These are phyloP conservation scores for Ahaetulla prasina DNA, from an alignment of 2,113 vertebrate species.

Conservation along the genomic window DNA sequence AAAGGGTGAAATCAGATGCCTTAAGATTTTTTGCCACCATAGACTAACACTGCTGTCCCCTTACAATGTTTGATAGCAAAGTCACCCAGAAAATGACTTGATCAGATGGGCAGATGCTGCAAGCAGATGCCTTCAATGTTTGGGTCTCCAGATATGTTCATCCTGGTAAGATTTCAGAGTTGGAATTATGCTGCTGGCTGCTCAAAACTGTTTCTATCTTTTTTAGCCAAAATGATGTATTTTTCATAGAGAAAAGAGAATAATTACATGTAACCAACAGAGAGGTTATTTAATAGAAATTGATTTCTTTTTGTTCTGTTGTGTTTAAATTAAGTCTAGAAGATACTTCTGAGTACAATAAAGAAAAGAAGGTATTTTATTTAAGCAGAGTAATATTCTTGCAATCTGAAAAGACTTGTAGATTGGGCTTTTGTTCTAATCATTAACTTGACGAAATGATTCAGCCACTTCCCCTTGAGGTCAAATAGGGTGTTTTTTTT, in stretches of 20 bases:
- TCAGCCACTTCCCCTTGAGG: constrained; percentile 31
- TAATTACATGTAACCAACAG: constrained; percentile 44
- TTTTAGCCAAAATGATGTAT: constrained; percentile 26
- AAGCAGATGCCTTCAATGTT: background rate
- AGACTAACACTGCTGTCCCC: background rate
- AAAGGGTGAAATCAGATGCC: background rate
- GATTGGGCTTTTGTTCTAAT: constrained; percentile 44
- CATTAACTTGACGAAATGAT: constrained; percentile 26
- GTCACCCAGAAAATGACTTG: background rate
- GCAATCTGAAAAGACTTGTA: constrained; percentile 29
- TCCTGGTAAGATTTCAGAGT: background rate
- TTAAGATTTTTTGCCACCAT: background rate
- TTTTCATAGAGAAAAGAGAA: constrained; percentile 35
- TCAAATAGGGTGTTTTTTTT: constrained; percentile 14
- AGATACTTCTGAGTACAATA: constrained; percentile 5
- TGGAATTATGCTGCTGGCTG: background rate
- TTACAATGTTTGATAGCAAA: background rate
- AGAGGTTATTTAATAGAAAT: constrained; percentile 40
- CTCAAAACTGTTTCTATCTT: constrained; percentile 1
- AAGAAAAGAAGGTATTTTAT: constrained; percentile 39
- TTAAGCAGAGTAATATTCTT: constrained; percentile 40
- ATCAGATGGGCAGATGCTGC: background rate
- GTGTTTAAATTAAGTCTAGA: constrained; percentile 42
- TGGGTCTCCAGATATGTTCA: background rate
- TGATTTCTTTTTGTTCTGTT: constrained; percentile 45